A percentile compares a stretch with the other conserved stretches of the same genome.
These are phyloP conservation scores for Synergus itoensis DNA, from an alignment of 2,888 invertebrate genomes.

Conservation along the genomic window DNA sequence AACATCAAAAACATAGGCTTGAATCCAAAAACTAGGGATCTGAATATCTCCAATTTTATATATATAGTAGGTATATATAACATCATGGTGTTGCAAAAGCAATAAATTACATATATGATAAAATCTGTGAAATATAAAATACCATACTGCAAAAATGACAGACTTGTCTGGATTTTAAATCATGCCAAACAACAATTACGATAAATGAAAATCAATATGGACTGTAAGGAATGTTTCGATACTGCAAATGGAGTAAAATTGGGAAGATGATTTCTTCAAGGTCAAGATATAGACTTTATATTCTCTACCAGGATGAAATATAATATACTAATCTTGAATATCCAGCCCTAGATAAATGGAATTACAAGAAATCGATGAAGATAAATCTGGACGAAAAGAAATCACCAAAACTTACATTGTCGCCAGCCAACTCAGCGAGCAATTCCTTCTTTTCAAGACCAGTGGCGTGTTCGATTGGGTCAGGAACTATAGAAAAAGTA, in stretches of 20 bases:
- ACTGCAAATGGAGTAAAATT: background rate
- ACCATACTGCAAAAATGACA: background rate
- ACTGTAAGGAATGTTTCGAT: background rate
- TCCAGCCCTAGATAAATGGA: background rate
- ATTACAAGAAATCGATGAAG: background rate
- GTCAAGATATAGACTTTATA: background rate
- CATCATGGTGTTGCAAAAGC: too few relatives aligned
- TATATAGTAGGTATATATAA: background rate
- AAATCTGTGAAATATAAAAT: background rate
- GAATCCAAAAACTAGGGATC: background rate
- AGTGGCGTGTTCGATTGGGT: slow-evolving; percentile 95
- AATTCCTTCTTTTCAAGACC: slow-evolving; percentile 95
- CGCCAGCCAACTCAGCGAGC: slow-evolving; percentile 90
- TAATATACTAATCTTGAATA: background rate
- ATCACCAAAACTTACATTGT: slow-evolving; percentile 82
- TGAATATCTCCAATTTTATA: background rate
- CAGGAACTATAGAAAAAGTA: slow-evolving; percentile 78
- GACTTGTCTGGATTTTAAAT: background rate
- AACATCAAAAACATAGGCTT: background rate
- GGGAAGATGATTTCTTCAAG: background rate
- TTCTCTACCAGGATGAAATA: background rate
- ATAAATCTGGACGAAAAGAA: slow-evolving; percentile 43
- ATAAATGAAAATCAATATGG: background rate
- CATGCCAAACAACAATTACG: background rate
- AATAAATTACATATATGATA: background rate